phyloP scores from a whole-genome alignment of 2,113 vertebrate species.

The Takifugu bimaculatus region DNA sequence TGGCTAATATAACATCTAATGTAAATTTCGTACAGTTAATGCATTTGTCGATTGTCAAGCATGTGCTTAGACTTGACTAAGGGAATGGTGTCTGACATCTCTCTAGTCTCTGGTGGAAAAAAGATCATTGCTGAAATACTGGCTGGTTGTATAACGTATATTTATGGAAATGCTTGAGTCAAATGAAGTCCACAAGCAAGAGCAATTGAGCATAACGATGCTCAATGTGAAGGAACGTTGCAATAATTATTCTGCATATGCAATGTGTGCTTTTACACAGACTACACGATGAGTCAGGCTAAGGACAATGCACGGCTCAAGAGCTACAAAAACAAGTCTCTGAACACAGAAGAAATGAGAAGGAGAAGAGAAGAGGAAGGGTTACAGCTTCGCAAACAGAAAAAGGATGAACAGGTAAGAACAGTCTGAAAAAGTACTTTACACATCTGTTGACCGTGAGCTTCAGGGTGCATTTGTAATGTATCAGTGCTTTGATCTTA shows the following conservation, averaged over 20 bases:
- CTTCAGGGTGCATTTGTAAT: background rate
- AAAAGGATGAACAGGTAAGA: conserved; percentile 92
- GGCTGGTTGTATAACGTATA: no score
- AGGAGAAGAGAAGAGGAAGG: conserved; percentile 95
- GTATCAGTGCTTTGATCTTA: background rate
- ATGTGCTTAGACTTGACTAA: background rate
- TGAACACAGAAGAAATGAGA: conserved; percentile 97
- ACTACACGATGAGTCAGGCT: conserved; percentile 89
- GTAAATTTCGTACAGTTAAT: background rate
- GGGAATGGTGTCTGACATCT: background rate
- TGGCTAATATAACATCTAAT: background rate
- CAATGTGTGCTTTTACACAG: conserved; percentile 51
- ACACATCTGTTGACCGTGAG: no score
- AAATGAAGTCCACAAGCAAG: no score
- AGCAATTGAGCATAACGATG: no score
- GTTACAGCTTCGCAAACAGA: conserved; percentile 93
- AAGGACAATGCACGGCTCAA: conserved; percentile 96
- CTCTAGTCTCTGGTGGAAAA: background rate
- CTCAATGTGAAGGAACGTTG: background rate
- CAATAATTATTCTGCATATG: background rate
- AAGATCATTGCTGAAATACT: background rate
- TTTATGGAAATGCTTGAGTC: no score
- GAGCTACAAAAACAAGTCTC: conserved; percentile 98
- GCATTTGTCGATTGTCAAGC: background rate
- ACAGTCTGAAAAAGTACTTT: background rate